These are phyloP conservation scores for Oryzaephilus surinamensis DNA, from an alignment of 1,140 invertebrate species.

Conservation along the genomic window DNA sequence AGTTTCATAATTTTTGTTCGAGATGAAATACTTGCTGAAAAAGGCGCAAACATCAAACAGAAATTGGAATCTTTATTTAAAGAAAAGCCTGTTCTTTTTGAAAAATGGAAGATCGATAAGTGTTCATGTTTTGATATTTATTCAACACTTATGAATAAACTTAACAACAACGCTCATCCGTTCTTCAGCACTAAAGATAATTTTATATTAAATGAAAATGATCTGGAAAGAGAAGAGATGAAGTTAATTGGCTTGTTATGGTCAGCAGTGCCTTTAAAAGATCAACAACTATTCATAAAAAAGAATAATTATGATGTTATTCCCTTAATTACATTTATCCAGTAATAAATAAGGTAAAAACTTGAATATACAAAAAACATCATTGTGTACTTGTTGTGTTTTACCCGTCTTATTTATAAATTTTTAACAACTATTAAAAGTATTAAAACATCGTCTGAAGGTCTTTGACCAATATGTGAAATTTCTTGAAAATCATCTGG, in stretches of 20 bases:
- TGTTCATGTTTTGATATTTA: conserved; percentile 1
- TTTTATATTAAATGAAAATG: background rate
- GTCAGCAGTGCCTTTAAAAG: conserved; percentile 1
- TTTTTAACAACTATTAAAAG: too few species aligned
- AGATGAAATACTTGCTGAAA: conserved; percentile 1
- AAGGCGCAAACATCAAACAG: background rate
- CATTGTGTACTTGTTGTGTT: too few species aligned
- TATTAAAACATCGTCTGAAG: too few species aligned
- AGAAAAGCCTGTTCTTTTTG: background rate
- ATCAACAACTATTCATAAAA: background rate
- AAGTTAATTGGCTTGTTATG: conserved; percentile 4
- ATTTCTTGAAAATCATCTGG: too few species aligned
- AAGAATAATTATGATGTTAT: conserved; percentile 1
- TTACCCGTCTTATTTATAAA: too few species aligned
- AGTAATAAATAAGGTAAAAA: conserved; percentile 3
- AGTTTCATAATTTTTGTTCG: conserved; percentile 2
- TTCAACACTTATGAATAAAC: conserved; percentile 1
- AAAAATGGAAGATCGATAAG: conserved; percentile 3
- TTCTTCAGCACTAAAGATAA: conserved; percentile 1
- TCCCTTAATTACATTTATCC: conserved; percentile 1
- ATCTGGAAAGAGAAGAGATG: conserved; percentile 1
- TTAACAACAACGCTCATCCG: conserved; percentile 2
- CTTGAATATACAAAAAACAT: too few species aligned
- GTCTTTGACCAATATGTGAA: too few species aligned
- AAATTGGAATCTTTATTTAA: conserved; percentile 2